Percentiles rank a stretch among this genome's conserved stretches.
Conservation (phyloP, 2,888 invertebrate species). For the Cerceris rybyensis region DNA sequence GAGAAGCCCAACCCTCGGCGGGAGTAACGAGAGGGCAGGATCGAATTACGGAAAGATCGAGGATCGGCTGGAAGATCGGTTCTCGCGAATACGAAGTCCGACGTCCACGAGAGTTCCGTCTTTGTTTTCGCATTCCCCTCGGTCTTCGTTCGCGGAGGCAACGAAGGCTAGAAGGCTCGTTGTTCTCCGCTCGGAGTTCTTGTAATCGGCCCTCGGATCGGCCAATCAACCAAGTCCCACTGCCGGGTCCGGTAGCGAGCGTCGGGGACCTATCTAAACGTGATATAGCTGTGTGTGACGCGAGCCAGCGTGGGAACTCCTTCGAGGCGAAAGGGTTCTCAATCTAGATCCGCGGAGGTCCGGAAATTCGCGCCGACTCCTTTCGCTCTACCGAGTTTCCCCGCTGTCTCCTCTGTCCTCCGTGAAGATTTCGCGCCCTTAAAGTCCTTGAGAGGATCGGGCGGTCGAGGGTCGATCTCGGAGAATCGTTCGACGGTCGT, state of each 20-base stretch:
- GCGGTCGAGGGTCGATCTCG: too few species aligned
- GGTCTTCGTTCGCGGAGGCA: too few species aligned
- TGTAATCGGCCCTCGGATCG: constrained; percentile 63
- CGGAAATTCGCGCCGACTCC: constrained; percentile 26
- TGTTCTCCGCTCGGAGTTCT: constrained; percentile 2
- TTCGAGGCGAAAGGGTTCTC: constrained; percentile 69
- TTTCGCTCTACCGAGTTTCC: too few species aligned
- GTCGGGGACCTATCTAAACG: constrained; percentile 63
- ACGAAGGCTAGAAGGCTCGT: background rate
- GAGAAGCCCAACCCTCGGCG: too few species aligned
- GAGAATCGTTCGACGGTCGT: background rate
- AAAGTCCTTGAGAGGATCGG: background rate
- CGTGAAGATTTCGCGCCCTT: background rate
- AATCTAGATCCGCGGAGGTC: constrained; percentile 27
- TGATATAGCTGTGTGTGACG: constrained; percentile 67
- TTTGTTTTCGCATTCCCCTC: too few species aligned
- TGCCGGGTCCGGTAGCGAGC: constrained; percentile 46
- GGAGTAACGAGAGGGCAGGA: background rate
- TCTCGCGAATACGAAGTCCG: background rate
- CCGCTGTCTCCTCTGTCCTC: too few species aligned
- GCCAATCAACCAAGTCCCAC: constrained; percentile 64
- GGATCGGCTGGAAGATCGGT: background rate
- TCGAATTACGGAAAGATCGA: background rate
- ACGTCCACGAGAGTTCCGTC: background rate
- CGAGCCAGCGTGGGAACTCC: constrained; percentile 76